Percentiles rank a stretch among this genome's conserved stretches.
Evolutionary conservation across 2,888 invertebrate species (phyloP).

Genomic region (Plagodis dolabraria): DNA sequence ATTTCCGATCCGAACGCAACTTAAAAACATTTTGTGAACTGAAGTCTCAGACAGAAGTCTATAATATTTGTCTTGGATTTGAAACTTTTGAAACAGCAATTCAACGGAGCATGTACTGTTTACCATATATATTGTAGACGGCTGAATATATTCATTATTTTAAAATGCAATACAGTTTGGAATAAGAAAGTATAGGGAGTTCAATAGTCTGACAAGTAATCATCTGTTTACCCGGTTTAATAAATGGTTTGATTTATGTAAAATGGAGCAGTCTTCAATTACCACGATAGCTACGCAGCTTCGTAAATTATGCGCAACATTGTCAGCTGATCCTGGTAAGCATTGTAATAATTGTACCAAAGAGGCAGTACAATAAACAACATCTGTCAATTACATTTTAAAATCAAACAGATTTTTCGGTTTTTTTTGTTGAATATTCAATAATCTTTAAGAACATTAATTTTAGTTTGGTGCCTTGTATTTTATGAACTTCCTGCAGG

Average conservation of each 20-base stretch:
- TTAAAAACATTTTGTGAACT: too few relatives aligned
- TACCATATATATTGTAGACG: too few relatives aligned
- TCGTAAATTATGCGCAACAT: slow-evolving; percentile 70
- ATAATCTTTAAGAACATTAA: too few relatives aligned
- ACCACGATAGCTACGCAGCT: slow-evolving; percentile 63
- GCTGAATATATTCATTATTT: too few relatives aligned
- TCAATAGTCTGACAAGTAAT: neutral
- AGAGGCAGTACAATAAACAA: slow-evolving; percentile 15
- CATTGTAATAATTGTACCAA: slow-evolving; percentile 1
- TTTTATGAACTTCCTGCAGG: slow-evolving; percentile 61
- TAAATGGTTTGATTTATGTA: slow-evolving; percentile 2
- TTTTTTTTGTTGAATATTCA: slow-evolving; percentile 23
- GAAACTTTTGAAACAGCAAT: too few relatives aligned
- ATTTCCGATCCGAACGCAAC: too few relatives aligned
- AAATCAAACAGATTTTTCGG: too few relatives aligned
- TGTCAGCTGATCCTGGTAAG: slow-evolving; percentile 74
- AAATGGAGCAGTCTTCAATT: slow-evolving; percentile 59
- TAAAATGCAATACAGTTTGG: too few relatives aligned
- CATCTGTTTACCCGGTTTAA: neutral
- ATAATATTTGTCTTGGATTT: too few relatives aligned
- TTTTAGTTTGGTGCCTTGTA: too few relatives aligned
- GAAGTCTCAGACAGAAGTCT: too few relatives aligned
- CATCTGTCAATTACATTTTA: slow-evolving; percentile 27
- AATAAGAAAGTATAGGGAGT: neutral
- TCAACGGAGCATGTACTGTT: too few relatives aligned